Conservation (phyloP, 2,797 vertebrate species). For the Sandelia bainsii region DNA sequence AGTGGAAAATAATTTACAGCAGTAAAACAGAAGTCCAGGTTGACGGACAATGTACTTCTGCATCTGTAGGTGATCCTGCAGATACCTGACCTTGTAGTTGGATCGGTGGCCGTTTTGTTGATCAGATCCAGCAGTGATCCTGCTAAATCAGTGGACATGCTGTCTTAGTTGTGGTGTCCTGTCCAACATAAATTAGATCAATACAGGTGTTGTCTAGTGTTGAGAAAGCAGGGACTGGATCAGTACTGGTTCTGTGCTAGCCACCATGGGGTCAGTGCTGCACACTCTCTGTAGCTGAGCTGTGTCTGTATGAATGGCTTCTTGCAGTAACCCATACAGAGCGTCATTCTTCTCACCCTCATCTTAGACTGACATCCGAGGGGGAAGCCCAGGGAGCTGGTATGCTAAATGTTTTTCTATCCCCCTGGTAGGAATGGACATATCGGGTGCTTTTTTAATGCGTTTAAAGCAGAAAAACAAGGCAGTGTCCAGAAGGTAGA, state of each 20-base stretch:
- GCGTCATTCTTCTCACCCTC: conserved; percentile 84
- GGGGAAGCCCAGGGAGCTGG: conserved; percentile 81
- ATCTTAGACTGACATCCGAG: conserved; percentile 82
- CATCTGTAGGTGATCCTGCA: conserved; percentile 46
- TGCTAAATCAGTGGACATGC: conserved; percentile 59
- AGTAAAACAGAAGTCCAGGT: conserved; percentile 21
- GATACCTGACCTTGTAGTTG: conserved; percentile 4
- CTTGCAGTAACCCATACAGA: conserved; percentile 84
- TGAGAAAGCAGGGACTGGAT: conserved; percentile 72
- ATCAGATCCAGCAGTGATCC: conserved; percentile 36
- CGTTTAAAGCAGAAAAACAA: conserved; percentile 81
- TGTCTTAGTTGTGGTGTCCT: conserved; percentile 51
- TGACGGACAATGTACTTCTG: conserved; percentile 57
- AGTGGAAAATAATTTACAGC: conserved; percentile 66
- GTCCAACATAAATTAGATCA: conserved; percentile 71
- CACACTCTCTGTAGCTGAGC: conserved; percentile 70
- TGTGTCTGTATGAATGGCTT: conserved; percentile 81
- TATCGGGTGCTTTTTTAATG: conserved; percentile 88
- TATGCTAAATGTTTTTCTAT: conserved; percentile 84
- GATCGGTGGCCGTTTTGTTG: conserved; percentile 49
- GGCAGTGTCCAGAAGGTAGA: conserved; percentile 75
- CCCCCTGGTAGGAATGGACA: conserved; percentile 80
- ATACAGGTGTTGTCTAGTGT: conserved; percentile 76
- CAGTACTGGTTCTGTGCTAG: conserved; percentile 82
- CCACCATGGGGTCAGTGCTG: conserved; percentile 69